Evolutionary conservation across 2,797 vertebrate genomes (phyloP).

Genomic region (Anguilla anguilla): DNA sequence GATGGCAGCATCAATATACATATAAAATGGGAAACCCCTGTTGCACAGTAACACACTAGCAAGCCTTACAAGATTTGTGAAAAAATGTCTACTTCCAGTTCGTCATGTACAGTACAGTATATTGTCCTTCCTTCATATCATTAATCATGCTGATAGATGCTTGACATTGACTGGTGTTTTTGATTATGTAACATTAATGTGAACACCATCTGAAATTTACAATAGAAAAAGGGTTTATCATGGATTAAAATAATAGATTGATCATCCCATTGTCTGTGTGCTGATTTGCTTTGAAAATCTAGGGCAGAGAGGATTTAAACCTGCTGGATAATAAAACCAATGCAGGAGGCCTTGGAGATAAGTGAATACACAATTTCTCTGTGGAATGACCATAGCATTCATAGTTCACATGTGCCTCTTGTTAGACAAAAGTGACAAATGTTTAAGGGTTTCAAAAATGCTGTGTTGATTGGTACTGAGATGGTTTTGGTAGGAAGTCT

Average conservation of each 20-base stretch:
- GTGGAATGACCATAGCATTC: neutral
- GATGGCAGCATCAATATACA: neutral
- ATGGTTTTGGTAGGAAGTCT: neutral
- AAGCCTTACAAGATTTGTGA: neutral
- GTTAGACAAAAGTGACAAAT: neutral
- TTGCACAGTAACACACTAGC: neutral
- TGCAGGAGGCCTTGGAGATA: neutral
- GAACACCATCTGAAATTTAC: neutral
- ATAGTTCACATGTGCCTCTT: neutral
- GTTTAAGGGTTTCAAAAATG: neutral
- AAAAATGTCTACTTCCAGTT: neutral
- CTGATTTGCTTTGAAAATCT: slow-evolving; percentile 2
- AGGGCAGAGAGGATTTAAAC: slow-evolving; percentile 22
- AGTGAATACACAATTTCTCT: neutral
- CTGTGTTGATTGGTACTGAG: neutral
- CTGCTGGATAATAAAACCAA: neutral
- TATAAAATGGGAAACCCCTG: neutral
- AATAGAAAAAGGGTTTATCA: neutral
- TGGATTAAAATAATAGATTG: slow-evolving; percentile 23
- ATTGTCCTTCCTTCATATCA: neutral
- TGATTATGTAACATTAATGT: neutral
- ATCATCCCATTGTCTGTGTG: slow-evolving; percentile 14
- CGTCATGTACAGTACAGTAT: neutral
- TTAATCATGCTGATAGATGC: neutral
- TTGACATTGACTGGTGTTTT: neutral